phyloP scores from a whole-genome alignment of 2,888 invertebrate species.

The Argyra leucocephala region DNA sequence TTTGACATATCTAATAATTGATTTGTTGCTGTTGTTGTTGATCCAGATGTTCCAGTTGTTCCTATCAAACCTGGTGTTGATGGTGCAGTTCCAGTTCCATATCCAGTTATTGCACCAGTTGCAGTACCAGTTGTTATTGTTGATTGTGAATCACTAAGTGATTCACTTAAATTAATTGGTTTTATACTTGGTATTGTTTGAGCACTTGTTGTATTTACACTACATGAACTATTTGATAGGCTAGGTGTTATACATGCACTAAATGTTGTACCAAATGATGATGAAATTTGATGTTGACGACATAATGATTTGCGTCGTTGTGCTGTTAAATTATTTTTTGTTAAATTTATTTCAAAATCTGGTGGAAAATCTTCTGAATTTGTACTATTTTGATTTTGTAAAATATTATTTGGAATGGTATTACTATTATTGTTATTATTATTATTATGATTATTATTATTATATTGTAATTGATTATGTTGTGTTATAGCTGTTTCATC shows the following conservation, averaged over 20 bases:
- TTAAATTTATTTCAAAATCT: slow-evolving; percentile 37
- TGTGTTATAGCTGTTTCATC: slow-evolving; percentile 5
- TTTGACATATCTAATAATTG: slow-evolving; percentile 17
- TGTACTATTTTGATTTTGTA: slow-evolving; percentile 29
- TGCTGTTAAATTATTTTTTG: slow-evolving; percentile 38
- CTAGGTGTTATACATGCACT: slow-evolving; percentile 38
- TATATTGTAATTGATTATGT: slow-evolving; percentile 9
- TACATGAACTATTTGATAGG: slow-evolving; percentile 38
- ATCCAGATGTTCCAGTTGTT: neutral
- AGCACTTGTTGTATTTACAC: slow-evolving; percentile 27
- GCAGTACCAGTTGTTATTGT: slow-evolving; percentile 28
- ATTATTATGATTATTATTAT: slow-evolving; percentile 3
- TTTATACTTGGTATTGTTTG: slow-evolving; percentile 29
- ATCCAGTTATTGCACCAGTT: slow-evolving; percentile 28
- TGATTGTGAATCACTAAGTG: slow-evolving; percentile 19
- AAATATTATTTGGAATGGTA: slow-evolving; percentile 18
- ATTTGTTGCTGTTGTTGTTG: slow-evolving; percentile 10
- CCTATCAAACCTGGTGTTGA: slow-evolving; percentile 14
- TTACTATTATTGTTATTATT: slow-evolving; percentile 13
- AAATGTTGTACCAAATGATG: slow-evolving; percentile 39
- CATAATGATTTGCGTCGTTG: slow-evolving; percentile 41
- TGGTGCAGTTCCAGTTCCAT: slow-evolving; percentile 27
- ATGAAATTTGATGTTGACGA: slow-evolving; percentile 42
- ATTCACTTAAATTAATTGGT: slow-evolving; percentile 14
- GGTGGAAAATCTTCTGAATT: slow-evolving; percentile 34